Percentiles rank a stretch among this genome's conserved stretches.
Conservation (phyloP, 2,888 invertebrate genomes). For the Acanthacorydalis orientalis region DNA sequence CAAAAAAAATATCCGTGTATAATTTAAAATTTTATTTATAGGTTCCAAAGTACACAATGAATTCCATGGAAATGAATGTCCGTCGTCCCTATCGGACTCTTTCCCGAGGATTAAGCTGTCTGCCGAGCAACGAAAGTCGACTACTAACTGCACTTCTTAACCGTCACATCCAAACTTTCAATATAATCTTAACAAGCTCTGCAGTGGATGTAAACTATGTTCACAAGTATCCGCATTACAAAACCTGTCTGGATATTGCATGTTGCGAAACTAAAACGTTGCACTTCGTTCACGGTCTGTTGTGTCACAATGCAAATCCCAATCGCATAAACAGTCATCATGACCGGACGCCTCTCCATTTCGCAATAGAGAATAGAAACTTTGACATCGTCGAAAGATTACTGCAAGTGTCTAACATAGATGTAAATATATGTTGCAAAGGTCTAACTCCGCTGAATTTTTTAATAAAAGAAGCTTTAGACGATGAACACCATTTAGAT, state of each 20-base stretch:
- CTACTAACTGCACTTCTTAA: conserved; percentile 1
- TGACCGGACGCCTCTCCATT: conserved; percentile 46
- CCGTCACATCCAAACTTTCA: neutral
- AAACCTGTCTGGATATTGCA: conserved; percentile 39
- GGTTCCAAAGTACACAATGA: no score
- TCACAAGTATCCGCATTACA: conserved; percentile 9
- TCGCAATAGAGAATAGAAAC: conserved; percentile 38
- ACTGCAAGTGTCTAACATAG: no score
- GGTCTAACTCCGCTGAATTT: no score
- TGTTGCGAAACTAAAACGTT: conserved; percentile 26
- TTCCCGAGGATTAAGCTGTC: no score
- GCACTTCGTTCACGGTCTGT: neutral
- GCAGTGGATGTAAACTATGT: neutral
- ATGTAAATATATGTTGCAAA: no score
- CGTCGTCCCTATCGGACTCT: no score
- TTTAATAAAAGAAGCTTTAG: no score
- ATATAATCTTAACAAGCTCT: neutral
- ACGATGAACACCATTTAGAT: conserved; percentile 15
- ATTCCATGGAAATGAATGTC: no score
- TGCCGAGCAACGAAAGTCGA: neutral
- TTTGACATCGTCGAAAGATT: conserved; percentile 23
- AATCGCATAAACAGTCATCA: conserved; percentile 20
- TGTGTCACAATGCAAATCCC: neutral
- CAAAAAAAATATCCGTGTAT: no score
- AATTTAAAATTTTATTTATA: no score